Conservation (phyloP, 2,113 vertebrate species). For the Proteles cristata region DNA sequence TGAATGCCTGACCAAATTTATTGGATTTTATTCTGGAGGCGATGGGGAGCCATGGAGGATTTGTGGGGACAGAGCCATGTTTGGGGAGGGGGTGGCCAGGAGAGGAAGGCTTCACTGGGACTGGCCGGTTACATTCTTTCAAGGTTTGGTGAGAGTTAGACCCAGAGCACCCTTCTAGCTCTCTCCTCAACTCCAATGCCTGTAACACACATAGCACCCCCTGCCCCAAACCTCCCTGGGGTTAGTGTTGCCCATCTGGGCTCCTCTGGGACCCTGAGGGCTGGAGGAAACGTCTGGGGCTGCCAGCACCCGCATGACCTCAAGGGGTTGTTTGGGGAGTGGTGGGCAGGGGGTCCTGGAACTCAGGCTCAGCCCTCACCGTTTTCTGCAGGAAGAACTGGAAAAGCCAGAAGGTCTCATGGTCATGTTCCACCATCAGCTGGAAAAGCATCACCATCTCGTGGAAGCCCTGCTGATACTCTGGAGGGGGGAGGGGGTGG, state of each 20-base stretch:
- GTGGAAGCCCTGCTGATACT: constrained; percentile 80
- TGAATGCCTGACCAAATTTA: neutral
- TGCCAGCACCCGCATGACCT: neutral
- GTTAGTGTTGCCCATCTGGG: neutral
- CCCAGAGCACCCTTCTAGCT: neutral
- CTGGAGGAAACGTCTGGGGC: neutral
- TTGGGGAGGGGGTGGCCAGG: neutral
- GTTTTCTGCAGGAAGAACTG: constrained; percentile 82
- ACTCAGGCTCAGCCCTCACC: neutral
- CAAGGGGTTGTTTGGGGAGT: neutral
- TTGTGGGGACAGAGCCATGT: neutral
- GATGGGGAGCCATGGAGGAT: neutral
- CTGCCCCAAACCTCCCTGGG: neutral
- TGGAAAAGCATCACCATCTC: constrained; percentile 81
- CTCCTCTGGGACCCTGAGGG: neutral
- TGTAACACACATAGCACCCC: neutral
- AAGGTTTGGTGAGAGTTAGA: neutral
- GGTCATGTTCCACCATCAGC: constrained; percentile 71
- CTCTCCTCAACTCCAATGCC: neutral
- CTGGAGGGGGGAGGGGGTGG: neutral
- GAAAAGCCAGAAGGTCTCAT: constrained; percentile 80
- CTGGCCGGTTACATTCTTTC: neutral
- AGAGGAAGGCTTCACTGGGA: neutral
- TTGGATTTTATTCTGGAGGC: neutral
- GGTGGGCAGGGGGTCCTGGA: neutral